Evolutionary conservation across 2,888 invertebrate species (phyloP), one percentile per base, ranked within the genome.

Genomic region (Sialis fuliginosa): DNA sequence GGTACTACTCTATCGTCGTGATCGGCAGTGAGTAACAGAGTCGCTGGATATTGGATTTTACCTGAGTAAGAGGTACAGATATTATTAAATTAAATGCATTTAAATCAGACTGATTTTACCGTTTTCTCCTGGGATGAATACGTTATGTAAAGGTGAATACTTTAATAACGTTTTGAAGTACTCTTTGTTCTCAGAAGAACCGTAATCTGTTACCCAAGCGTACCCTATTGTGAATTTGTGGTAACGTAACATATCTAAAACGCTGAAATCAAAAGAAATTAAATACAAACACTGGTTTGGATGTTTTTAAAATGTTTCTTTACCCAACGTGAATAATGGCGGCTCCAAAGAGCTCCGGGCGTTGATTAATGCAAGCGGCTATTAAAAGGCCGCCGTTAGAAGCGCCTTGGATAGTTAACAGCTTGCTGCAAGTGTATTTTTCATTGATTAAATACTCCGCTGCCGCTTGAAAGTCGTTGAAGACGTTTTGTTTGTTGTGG

Each of bases 1-100:
- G 97, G 97, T 53, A 96, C 96, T 52, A 98, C 97, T 55, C 97
- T 80, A 70, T 97, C 96, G 69, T 97, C 96, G 67, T 97, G 96
- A 71, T 97, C 96, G 13, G 91, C 96, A n/a, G 96, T 96, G 55
- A 92, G 69, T 50, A 97, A 74, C 52, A 98, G 69, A 13, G 84
- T 84, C 12, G 95, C 81, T 6, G 97, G 97, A 73, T 95, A 97
- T 66, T 92, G 80, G 7, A 63, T 62, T 6, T 64, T 62, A 13
- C 60, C 64, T 64, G 52, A n/a, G 43, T 34, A 6, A 30, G n/a
- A 39, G 9, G 31, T 22, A 6, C 31, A 40, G 12, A 12, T 40
- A 3, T 40, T 10, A 8, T 39, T 10, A 10, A 37, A 42, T 10
- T 33, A 13, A 32, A 33, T 34, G 39, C 9, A 9, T 37, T 35